phyloP scores from a whole-genome alignment of 2,888 invertebrate genomes.

The Polymixis lichenea region DNA sequence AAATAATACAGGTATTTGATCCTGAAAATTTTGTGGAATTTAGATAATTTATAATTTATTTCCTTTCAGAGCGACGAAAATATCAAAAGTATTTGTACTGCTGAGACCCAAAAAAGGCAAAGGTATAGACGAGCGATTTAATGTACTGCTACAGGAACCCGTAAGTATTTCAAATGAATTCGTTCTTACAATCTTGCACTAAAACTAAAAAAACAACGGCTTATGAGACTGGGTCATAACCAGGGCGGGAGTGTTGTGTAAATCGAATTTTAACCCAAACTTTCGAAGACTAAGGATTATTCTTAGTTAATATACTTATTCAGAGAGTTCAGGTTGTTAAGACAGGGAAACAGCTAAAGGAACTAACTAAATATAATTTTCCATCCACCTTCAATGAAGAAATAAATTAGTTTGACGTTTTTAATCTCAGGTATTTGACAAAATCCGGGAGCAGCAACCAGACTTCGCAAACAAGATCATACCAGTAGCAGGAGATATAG shows the following conservation, averaged over 20 bases:
- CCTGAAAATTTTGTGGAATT: background rate
- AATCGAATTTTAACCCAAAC: background rate
- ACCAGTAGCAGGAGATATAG: constrained; percentile 16
- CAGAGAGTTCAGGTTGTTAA: background rate
- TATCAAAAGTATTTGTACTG: constrained; percentile 25
- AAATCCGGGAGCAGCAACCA: constrained; percentile 16
- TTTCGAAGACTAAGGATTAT: background rate
- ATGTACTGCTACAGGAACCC: too few relatives aligned
- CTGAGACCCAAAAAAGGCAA: constrained; percentile 32
- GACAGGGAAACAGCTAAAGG: background rate
- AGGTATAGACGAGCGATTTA: background rate
- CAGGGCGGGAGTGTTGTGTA: background rate
- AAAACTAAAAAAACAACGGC: background rate
- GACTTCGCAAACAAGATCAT: constrained; percentile 7
- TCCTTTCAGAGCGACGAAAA: constrained; percentile 26
- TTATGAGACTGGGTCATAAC: background rate
- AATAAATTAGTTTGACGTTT: background rate
- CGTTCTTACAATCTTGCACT: background rate
- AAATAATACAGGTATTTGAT: background rate
- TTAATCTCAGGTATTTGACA: constrained; percentile 16
- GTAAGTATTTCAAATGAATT: background rate
- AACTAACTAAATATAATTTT: background rate
- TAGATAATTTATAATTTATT: background rate
- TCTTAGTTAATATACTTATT: background rate
- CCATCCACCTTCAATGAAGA: background rate